Base-by-base conservation (phyloP, 2,113 vertebrate species). In the Rana temporaria region DNA sequence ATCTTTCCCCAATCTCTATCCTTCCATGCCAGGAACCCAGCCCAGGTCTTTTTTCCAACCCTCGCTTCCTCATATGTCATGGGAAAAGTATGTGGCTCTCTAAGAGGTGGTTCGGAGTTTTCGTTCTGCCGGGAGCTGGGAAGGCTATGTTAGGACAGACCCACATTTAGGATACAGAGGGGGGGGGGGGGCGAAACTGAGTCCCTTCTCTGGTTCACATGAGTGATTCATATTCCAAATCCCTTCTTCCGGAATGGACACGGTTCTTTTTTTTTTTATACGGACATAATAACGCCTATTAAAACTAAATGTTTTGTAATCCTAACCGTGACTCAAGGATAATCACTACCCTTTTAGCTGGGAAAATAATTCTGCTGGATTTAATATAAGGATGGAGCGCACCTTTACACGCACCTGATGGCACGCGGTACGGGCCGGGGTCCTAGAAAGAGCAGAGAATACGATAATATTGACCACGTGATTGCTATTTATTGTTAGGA, bases 61-160 rank as follows among this genome's bases (percentile, higher is more conserved):
- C 86, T 64, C 42, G 69, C 85, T 84, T 71, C 82, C 67, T 88
- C 76, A 79, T 88, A 84, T 92, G 92, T 92, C 92, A 91, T 86
- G 86, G 87, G 86, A 86, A 88, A 93, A 93, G 84, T 88, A 91
- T 89, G 90, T 22, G 16, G 87, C 16, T 38, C 86, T 90, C 83
- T 84, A 91, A 93, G 91, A 86, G 22, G 66, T 73, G 89, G 86
- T 84, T 81, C 73, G 88, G 92, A 92, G 68, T 89, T 85, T 55
- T 16, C 68, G 85, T 85, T 87, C 69, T 80, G 81, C 62, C 32
- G 81, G 81, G 81, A 83, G 81, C 81, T 14, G 71, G 81, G 81
- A 83, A 74, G 81, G 81, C 81, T 76, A 83, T 68, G 72, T 76
- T 76, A 83, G 81, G 72, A 83, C 81, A 83, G 72, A 83, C 71